Evolutionary conservation across 2,797 vertebrate genomes (phyloP).

Genomic region (Molossus molossus): DNA sequence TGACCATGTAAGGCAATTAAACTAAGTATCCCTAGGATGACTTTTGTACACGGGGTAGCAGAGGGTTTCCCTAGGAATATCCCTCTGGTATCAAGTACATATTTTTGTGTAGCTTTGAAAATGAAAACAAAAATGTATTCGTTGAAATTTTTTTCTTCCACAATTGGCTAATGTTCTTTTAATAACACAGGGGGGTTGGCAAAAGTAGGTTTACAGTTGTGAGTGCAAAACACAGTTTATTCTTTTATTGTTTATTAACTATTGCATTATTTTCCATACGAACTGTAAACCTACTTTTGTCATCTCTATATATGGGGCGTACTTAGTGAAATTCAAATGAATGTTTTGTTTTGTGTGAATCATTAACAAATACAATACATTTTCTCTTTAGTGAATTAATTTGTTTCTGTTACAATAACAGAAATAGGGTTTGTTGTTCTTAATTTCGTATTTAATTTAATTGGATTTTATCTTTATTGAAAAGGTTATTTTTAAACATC

Average conservation of each 20-base stretch:
- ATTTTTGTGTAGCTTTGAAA: slow-evolving; percentile 15
- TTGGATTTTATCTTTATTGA: slow-evolving; percentile 50
- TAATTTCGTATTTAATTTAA: slow-evolving; percentile 7
- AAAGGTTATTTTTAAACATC: not conserved
- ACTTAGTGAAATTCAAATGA: not conserved
- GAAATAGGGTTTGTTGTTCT: not conserved
- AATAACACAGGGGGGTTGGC: not conserved
- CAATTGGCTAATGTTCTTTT: not conserved
- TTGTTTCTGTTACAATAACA: not conserved
- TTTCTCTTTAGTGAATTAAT: slow-evolving; percentile 49
- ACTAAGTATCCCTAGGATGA: not conserved
- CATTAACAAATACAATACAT: not conserved
- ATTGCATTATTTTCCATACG: not conserved
- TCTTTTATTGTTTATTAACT: not conserved
- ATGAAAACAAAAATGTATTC: not conserved
- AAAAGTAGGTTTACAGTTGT: not conserved
- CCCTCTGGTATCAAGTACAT: not conserved
- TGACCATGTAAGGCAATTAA: not conserved
- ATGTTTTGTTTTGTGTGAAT: slow-evolving; percentile 13
- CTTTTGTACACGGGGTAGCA: slow-evolving; percentile 78
- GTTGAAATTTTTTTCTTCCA: not conserved
- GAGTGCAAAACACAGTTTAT: not conserved
- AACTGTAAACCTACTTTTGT: not conserved
- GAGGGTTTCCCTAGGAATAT: slow-evolving; percentile 22
- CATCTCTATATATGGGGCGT: not conserved